Evolutionary conservation across 2,113 vertebrate species (phyloP), one percentile per base, ranked within the genome.

Genomic region (Micromys minutus): DNA sequence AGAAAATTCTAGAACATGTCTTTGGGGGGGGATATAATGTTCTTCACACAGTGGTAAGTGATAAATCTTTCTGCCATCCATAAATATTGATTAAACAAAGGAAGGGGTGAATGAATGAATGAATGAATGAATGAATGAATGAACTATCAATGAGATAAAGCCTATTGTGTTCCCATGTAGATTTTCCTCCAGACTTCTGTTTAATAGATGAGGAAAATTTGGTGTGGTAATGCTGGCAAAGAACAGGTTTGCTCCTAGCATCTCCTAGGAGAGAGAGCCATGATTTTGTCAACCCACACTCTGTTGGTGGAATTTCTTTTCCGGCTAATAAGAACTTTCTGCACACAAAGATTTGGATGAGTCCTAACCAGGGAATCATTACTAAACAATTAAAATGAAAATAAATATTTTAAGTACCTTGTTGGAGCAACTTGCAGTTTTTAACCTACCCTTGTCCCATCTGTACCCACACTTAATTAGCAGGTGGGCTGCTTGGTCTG

Each of bases 361-460:
- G 42, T 45, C 90, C 89, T 93, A 39, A 77, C 31, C 65, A 88
- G 36, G 67, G 15, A 11, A 76, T 83, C 67, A 55, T 91, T 85
- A 63, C 45, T 83, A 67, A 94, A 39, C n/a, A 74, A 52, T 94
- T 63, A 57, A 89, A 97, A 95, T 57, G 39, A 88, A 95, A 96
- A 80, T 77, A 87, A 75, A 22, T 94, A 65, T 61, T 74, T 92
- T 21, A 45, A 59, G 22, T 74, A 31, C 42, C 74, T 94, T 57
- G 2, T 85, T 6, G 12, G 5, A 42, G 24, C 19, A 29, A 19
- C n/a, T 11, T 69, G 72, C 2, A 91, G 47, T 91, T 95, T 55
- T 77, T 77, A 84, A 74, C n/a, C 47, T 83, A 17, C 42, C 26
- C 19, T 83, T 57, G 21, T 34, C 50, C 52, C 29, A 5, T 72